These are phyloP conservation scores for Grallaria varia DNA, from an alignment of 2,113 vertebrate genomes.

Conservation along the genomic window DNA sequence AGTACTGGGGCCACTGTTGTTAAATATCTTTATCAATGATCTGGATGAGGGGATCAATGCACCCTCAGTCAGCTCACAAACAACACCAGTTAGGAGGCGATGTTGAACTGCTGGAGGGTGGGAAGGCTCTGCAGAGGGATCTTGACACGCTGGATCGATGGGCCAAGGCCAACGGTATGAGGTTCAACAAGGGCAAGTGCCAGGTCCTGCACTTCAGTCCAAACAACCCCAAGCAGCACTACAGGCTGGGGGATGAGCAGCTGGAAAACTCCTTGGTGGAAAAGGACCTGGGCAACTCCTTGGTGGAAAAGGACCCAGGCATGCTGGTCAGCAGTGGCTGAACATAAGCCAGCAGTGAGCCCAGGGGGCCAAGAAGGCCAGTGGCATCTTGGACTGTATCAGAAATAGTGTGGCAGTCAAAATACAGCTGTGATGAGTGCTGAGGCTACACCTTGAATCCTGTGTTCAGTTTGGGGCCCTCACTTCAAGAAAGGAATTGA, in stretches of 20 bases:
- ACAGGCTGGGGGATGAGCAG: neutral
- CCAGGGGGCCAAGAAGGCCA: no score
- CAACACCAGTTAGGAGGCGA: fast-evolving
- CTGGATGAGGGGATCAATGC: fast-evolving
- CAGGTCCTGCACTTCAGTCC: fast-evolving
- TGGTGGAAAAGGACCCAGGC: neutral
- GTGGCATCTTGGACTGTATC: neutral
- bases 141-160: neutral
- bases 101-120: neutral
- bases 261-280: neutral
- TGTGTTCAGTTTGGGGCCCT: neutral
- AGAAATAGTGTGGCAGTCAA: neutral
- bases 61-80: neutral
- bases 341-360: neutral
- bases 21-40: neutral
- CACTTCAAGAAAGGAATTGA: neutral
- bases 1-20: neutral
- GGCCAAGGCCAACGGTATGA: neutral
- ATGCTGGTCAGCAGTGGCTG: neutral
- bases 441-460: neutral
- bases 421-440: neutral
- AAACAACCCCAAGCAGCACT: fast-evolving
- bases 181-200: neutral
- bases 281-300: neutral
- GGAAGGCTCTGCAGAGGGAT: neutral